Conservation (phyloP, 1,140 invertebrate species). For the Ylistrum balloti region DNA sequence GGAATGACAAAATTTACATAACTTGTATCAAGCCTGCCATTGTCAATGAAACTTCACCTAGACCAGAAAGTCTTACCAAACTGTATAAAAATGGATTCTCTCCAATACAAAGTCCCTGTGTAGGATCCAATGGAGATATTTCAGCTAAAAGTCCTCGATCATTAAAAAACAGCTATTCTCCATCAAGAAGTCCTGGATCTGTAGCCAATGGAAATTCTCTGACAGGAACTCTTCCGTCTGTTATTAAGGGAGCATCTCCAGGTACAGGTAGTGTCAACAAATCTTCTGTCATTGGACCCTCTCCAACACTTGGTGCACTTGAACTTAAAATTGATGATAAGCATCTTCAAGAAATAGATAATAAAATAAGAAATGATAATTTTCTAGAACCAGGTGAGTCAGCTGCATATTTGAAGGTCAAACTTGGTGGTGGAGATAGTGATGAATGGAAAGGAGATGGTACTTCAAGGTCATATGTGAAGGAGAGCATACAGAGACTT, state of each 20-base stretch:
- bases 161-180: neutral
- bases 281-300: neutral
- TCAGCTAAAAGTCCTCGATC: neutral
- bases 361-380: conserved; percentile 18
- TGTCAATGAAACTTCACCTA: neutral
- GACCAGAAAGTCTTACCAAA: conserved; percentile 2
- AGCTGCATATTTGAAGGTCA: neutral
- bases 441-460: neutral
- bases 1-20: neutral
- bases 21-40: neutral
- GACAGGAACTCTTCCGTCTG: neutral
- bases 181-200: neutral
- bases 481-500: neutral
- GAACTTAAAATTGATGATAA: neutral
- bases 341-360: neutral
- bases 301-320: neutral
- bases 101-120: neutral
- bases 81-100: neutral
- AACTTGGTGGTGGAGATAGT: neutral
- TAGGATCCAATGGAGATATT: neutral
- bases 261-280: neutral
- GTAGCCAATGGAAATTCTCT: neutral
- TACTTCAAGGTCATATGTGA: neutral
- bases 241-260: neutral
- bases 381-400: neutral